phyloP scores from a whole-genome alignment of 2,888 invertebrate species.

The Teleogryllus oceanicus region DNA sequence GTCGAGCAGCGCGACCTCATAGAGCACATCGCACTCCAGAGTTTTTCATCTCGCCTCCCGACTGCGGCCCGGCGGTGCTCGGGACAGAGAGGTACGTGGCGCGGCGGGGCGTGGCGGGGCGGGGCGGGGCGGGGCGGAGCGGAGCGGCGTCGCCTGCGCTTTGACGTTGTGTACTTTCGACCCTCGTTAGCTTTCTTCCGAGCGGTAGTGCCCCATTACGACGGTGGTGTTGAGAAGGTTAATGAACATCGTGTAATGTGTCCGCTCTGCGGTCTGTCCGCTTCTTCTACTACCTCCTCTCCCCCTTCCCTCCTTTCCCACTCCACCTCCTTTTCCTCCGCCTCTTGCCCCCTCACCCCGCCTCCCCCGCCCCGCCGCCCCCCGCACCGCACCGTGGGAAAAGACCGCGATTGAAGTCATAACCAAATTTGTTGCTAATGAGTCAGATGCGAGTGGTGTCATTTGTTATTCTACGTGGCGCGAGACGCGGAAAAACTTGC shows the following conservation, averaged over 20 bases:
- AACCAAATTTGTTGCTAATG: conserved; percentile 18
- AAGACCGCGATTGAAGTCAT: not conserved
- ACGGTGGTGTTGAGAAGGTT: not conserved
- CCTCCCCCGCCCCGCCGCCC: not conserved
- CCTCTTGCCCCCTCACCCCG: not conserved
- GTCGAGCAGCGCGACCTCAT: too few species aligned
- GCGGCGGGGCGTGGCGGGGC: too few species aligned
- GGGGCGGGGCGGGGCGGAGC: too few species aligned
- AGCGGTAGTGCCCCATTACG: not conserved
- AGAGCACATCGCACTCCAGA: too few species aligned
- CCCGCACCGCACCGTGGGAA: not conserved
- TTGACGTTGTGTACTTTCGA: not conserved
- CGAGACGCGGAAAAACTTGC: not conserved
- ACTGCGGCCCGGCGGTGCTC: too few species aligned
- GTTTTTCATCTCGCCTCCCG: too few species aligned
- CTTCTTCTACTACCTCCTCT: not conserved
- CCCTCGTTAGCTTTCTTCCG: not conserved
- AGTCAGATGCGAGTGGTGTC: conserved; percentile 18
- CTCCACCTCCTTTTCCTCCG: not conserved
- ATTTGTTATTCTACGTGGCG: conserved; percentile 18
- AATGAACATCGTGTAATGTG: conserved; percentile 10
- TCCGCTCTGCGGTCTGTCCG: not conserved
- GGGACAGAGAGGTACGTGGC: too few species aligned
- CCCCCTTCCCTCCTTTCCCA: not conserved
- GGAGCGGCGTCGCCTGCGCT: not conserved